Conservation (phyloP, 2,113 vertebrate species). For the Camelus bactrianus region DNA sequence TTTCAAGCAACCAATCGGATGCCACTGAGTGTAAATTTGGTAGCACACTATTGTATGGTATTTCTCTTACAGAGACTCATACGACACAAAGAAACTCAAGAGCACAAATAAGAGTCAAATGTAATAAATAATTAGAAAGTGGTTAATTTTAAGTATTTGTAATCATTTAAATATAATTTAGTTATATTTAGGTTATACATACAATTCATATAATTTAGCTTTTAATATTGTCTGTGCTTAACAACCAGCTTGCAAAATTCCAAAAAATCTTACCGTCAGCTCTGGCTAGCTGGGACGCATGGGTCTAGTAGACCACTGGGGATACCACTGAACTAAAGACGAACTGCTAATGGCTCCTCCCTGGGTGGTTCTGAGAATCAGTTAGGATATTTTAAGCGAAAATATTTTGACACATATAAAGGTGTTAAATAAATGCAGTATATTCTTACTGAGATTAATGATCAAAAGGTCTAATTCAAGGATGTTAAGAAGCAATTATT, state of each 20-base stretch:
- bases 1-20: background rate
- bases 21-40: background rate
- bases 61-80: background rate
- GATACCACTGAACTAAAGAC: background rate
- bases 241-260: background rate
- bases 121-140: background rate
- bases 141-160: background rate
- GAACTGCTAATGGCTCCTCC: background rate
- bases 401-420: conserved; percentile 53
- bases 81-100: background rate
- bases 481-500: background rate
- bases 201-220: background rate
- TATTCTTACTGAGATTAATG: conserved; percentile 21
- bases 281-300: background rate
- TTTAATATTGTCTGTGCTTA: conserved; percentile 7
- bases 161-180: background rate
- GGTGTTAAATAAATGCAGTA: conserved; percentile 37
- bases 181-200: background rate
- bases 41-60: too few species aligned
- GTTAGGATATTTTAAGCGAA: conserved; percentile 31
- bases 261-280: background rate
- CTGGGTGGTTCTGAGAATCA: background rate
- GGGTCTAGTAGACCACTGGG: background rate
- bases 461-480: background rate
- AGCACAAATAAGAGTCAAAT: background rate